Evolutionary conservation across 2,113 vertebrate genomes (phyloP), one percentile per base, ranked within the genome.

Genomic region (Lathamus discolor): DNA sequence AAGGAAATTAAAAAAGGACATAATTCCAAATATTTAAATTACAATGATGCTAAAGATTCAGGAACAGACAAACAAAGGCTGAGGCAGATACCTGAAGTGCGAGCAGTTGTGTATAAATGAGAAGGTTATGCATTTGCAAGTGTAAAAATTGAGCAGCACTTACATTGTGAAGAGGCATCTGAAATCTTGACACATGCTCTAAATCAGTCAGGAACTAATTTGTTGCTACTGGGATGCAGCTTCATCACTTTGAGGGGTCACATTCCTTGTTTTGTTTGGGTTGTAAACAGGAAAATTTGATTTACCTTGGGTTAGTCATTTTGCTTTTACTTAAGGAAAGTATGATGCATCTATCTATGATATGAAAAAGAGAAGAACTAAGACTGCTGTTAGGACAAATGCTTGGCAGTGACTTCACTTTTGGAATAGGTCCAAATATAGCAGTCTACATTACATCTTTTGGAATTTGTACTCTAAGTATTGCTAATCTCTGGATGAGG

Each of bases 221-320:
- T 89, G 9, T 83, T 82, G 22, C 49, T 86, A 33, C 22, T 37
- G 33, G 17, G 31, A 51, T 91, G 55, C 24, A 79, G 10, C n/a
- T 64, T 74, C 66, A 64, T 79, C 49, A 83, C 31, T 91, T 93
- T 66, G 54, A 78, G 44, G 12, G 76, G 31, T 82, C 44, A 69
- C 31, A 37, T 79, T 89, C 18, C 28, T 68, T 72, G 8, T 75
- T 87, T 70, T 67, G 39, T 39, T 87, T 80, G 48, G 1, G 49
- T 76, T 90, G 12, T 61, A 55, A 22, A 90, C 25, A 75, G 7
- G 7, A 77, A 89, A 75, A 43, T 64, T 84, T 67, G 7, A 44
- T 92, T 91, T 75, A 48, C 33, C 9, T 68, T 79, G 29, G 11
- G 15, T 78, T 89, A 63, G 44, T 79, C 0, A 27, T 51, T 83